Evolutionary conservation across 2,888 invertebrate genomes (phyloP).

Genomic region (Apamea sordens): DNA sequence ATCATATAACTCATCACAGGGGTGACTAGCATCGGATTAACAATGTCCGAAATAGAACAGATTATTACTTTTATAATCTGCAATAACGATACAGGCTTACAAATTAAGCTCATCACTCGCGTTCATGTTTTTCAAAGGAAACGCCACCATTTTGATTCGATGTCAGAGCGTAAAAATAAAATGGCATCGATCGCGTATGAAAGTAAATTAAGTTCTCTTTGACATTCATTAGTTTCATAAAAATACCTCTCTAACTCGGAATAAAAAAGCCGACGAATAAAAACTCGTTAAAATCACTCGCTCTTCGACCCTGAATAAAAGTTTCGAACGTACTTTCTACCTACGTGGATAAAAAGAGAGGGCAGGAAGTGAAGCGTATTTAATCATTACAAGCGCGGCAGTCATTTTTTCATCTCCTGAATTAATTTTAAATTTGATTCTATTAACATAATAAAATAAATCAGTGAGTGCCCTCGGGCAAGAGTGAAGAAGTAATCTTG

Average conservation of each 20-base stretch:
- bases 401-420: conserved; percentile 79
- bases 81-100: conserved; percentile 38
- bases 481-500: conserved; percentile 73
- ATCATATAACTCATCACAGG: conserved; percentile 48
- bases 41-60: conserved; percentile 19
- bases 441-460: conserved; percentile 84
- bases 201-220: conserved; percentile 81
- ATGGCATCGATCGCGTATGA: conserved; percentile 67
- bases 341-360: conserved; percentile 72
- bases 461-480: conserved; percentile 71
- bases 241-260: conserved; percentile 76
- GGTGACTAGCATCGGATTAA: conserved; percentile 46
- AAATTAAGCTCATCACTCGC: conserved; percentile 19
- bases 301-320: conserved; percentile 82
- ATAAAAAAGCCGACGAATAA: conserved; percentile 81
- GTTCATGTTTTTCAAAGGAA: conserved; percentile 51
- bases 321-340: conserved; percentile 78
- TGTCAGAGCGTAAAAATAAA: conserved; percentile 55
- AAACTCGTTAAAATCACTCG: conserved; percentile 87
- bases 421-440: conserved; percentile 84
- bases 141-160: conserved; percentile 49
- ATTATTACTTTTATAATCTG: conserved; percentile 54
- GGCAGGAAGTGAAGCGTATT: conserved; percentile 81
- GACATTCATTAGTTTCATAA: conserved; percentile 87
- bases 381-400: conserved; percentile 82